A percentile compares a stretch with the other conserved stretches of the same genome.
Evolutionary conservation across 2,797 vertebrate genomes (phyloP).

Genomic region (Falco columbarius): DNA sequence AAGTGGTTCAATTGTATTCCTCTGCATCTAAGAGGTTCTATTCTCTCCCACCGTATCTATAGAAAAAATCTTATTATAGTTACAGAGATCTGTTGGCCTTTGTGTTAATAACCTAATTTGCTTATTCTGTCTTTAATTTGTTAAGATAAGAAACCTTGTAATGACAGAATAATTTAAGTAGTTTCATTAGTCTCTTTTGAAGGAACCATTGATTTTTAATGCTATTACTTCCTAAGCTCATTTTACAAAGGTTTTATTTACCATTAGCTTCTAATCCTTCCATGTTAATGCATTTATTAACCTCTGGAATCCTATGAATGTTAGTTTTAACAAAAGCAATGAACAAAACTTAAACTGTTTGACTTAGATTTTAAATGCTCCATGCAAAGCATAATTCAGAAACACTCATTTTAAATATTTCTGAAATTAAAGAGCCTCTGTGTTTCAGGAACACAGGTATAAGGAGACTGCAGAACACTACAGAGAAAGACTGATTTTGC

Average conservation of each 20-base stretch:
- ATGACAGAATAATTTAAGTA: constrained; percentile 30
- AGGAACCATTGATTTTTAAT: constrained; percentile 61
- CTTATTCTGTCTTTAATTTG: constrained; percentile 32
- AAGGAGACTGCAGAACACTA: neutral
- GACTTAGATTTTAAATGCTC: neutral
- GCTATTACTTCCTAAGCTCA: constrained; percentile 38
- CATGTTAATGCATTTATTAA: constrained; percentile 54
- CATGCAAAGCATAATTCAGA: neutral
- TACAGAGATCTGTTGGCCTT: neutral
- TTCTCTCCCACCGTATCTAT: neutral
- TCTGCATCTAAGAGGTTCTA: neutral
- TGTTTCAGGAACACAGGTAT: neutral
- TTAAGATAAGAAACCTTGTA: constrained; percentile 43
- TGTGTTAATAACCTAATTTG: constrained; percentile 33
- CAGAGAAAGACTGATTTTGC: neutral
- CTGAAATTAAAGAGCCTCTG: neutral
- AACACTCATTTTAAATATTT: neutral
- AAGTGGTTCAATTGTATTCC: neutral
- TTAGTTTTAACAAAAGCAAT: neutral
- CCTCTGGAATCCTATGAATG: neutral
- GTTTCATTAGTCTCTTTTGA: constrained; percentile 26
- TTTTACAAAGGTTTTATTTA: constrained; percentile 52
- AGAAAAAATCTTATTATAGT: neutral
- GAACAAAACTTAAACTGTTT: neutral
- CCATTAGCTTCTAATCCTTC: constrained; percentile 10